Percentiles rank a stretch among this genome's conserved stretches.
Evolutionary conservation across 2,888 invertebrate species (phyloP).

Genomic region (Eurois occulta): DNA sequence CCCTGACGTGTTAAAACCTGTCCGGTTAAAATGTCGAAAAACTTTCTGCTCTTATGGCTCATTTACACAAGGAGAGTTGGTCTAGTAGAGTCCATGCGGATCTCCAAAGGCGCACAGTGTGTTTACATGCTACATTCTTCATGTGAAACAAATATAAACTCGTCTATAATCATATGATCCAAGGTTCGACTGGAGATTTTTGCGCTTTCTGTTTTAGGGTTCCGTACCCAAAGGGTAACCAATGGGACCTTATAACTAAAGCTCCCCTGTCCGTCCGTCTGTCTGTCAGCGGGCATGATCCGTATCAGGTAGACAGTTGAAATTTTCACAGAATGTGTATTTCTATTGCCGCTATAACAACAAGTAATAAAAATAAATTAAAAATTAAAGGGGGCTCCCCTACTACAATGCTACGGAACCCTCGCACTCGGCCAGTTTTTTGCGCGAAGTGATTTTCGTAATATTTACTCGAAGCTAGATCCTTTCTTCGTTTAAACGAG

Average conservation of each 20-base stretch:
- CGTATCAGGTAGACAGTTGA: too few relatives aligned
- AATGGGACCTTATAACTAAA: too few relatives aligned
- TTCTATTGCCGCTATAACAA: too few relatives aligned
- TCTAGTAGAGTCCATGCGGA: not conserved
- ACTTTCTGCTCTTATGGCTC: not conserved
- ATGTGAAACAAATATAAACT: too few relatives aligned
- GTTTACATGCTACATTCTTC: too few relatives aligned
- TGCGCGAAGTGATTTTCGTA: not conserved
- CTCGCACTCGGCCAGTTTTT: not conserved
- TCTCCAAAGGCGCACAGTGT: not conserved
- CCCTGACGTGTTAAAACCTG: slow-evolving; percentile 1
- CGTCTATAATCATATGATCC: not conserved
- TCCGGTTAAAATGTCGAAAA: slow-evolving; percentile 13
- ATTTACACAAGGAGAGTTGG: not conserved
- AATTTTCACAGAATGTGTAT: too few relatives aligned
- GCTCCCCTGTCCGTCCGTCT: too few relatives aligned
- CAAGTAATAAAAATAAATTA: too few relatives aligned
- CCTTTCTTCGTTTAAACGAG: not conserved
- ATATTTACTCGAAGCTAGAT: not conserved
- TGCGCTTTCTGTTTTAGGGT: not conserved
- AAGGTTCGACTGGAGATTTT: not conserved
- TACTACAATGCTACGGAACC: too few relatives aligned
- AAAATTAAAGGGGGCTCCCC: too few relatives aligned
- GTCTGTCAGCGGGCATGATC: too few relatives aligned
- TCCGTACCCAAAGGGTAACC: too few relatives aligned